These are phyloP conservation scores for Phasianus colchicus DNA, from an alignment of 2,113 vertebrate species.

Conservation along the genomic window DNA sequence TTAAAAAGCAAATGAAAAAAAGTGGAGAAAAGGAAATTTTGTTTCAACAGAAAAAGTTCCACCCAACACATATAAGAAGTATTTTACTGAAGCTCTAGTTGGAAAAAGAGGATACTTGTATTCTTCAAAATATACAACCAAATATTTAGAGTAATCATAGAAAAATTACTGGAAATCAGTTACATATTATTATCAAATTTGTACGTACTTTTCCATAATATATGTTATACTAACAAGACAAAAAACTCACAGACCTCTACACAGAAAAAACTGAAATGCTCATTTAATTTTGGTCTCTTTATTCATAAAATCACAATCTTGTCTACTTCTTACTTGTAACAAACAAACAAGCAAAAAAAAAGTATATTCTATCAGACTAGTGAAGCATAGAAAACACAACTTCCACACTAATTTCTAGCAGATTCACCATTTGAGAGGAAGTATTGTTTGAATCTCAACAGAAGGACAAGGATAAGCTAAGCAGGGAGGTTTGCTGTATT, in stretches of 20 bases:
- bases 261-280: not conserved
- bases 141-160: not conserved
- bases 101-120: not conserved
- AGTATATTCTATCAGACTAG: not conserved
- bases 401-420: slow-evolving; percentile 9
- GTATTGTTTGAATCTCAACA: not conserved
- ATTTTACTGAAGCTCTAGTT: not conserved
- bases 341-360: not conserved
- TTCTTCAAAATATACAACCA: not conserved
- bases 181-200: not conserved
- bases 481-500: not conserved
- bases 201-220: not conserved
- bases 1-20: not conserved
- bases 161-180: not conserved
- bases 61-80: not conserved
- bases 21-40: not conserved
- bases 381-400: not conserved
- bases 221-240: not conserved
- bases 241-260: not conserved
- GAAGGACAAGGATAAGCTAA: slow-evolving; percentile 2
- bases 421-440: not conserved
- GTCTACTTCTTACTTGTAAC: not conserved
- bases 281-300: not conserved
- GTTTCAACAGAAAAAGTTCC: not conserved
- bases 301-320: not conserved